A percentile compares a stretch with the other conserved stretches of the same genome.
phyloP scores from a whole-genome alignment of 2,113 vertebrate species.

The Archocentrus centrarchus region DNA sequence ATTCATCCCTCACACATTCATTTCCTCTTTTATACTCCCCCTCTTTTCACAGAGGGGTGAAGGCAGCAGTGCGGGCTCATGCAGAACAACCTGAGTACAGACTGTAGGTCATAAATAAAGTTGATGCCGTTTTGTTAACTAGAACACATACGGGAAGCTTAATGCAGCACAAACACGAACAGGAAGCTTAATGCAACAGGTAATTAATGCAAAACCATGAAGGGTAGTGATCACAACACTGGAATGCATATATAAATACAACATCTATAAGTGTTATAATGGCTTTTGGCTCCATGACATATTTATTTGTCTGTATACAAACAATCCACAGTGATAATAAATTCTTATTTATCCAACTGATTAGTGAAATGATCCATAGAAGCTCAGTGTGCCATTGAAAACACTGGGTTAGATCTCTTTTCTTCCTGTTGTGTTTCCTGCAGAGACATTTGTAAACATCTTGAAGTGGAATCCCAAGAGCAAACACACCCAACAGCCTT shows the following conservation, averaged over 20 bases:
- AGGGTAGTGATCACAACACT: background rate
- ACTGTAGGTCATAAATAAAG: constrained; percentile 97
- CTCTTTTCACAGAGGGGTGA: constrained; percentile 90
- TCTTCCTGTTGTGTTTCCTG: constrained; percentile 67
- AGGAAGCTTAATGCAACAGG: constrained; percentile 1
- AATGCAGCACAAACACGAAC: too few species aligned
- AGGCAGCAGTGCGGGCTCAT: constrained; percentile 84
- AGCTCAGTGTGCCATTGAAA: constrained; percentile 48
- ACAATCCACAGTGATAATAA: background rate
- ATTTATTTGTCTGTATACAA: constrained; percentile 3
- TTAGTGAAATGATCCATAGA: constrained; percentile 51
- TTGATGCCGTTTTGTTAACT: constrained; percentile 92
- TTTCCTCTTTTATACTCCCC: constrained; percentile 95
- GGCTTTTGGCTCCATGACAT: background rate
- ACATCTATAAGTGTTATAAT: background rate
- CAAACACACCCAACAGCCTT: constrained; percentile 67
- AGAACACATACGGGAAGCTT: constrained; percentile 26
- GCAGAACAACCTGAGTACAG: constrained; percentile 90
- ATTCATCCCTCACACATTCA: constrained; percentile 98
- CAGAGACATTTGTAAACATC: constrained; percentile 74
- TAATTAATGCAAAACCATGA: constrained; percentile 88
- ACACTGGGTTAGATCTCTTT: constrained; percentile 39
- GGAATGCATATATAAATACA: background rate
- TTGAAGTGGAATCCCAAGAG: constrained; percentile 74
- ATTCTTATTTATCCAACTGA: constrained; percentile 52